These are phyloP conservation scores for Sebastes kiyomatsui DNA, from an alignment of 2,797 vertebrate genomes.

Conservation along the genomic window DNA sequence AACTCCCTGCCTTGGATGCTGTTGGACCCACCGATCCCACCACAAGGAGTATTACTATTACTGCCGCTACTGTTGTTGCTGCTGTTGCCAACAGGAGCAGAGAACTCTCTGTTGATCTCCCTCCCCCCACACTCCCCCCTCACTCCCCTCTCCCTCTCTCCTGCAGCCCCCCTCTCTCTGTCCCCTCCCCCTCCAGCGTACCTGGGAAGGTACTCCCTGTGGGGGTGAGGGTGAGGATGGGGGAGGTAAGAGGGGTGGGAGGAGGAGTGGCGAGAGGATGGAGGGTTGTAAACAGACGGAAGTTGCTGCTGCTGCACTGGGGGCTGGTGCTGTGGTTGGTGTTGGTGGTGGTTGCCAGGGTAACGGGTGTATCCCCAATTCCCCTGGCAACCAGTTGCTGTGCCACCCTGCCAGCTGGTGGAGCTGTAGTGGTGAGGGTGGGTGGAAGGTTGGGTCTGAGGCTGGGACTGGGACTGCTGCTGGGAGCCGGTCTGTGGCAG, in stretches of 20 bases:
- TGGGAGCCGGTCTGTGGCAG: conserved; percentile 80
- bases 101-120: conserved; percentile 81
- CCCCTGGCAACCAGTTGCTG: conserved; percentile 80
- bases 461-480: conserved; percentile 82
- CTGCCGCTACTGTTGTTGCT: conserved; percentile 66
- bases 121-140: conserved; percentile 81
- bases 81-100: conserved; percentile 72
- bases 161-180: conserved; percentile 76
- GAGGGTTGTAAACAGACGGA: conserved; percentile 86
- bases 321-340: conserved; percentile 81
- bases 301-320: conserved; percentile 87
- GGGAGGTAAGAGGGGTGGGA: conserved; percentile 84
- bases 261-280: conserved; percentile 83
- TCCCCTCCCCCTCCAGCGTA: conserved; percentile 80
- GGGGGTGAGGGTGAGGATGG: conserved; percentile 81
- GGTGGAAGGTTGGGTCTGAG: conserved; percentile 74
- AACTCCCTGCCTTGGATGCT: conserved; percentile 78
- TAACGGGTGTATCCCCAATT: conserved; percentile 86
- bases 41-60: conserved; percentile 64
- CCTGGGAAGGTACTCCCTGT: conserved; percentile 87
- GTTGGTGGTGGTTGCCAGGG: conserved; percentile 83
- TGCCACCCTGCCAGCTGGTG: conserved; percentile 86
- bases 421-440: conserved; percentile 90
- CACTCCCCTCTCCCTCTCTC: conserved; percentile 78
- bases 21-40: conserved; percentile 70